phyloP scores from a whole-genome alignment of 2,888 invertebrate genomes.

The Cabera pusaria region DNA sequence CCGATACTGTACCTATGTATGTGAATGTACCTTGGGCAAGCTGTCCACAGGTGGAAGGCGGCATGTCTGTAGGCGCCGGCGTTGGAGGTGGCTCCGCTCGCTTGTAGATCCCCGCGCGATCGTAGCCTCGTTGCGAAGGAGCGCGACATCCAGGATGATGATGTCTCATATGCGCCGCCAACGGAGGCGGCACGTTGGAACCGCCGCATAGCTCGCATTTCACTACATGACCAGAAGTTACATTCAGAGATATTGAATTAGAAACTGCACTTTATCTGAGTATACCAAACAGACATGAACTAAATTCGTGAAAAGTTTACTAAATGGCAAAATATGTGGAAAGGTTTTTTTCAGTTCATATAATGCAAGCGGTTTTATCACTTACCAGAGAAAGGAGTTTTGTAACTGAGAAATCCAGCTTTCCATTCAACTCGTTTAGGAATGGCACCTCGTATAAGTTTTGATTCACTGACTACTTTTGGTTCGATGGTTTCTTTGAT shows the following conservation, averaged over 20 bases:
- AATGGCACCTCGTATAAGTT: conserved; percentile 33
- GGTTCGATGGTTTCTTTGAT: conserved; percentile 56
- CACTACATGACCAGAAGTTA: too few relatives aligned
- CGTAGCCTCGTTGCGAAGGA: conserved; percentile 94
- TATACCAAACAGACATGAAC: too few relatives aligned
- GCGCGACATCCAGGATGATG: conserved; percentile 96
- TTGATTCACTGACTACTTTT: conserved; percentile 3
- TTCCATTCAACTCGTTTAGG: conserved; percentile 59
- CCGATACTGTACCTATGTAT: too few relatives aligned
- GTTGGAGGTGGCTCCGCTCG: conserved; percentile 73
- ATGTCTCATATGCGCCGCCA: conserved; percentile 96
- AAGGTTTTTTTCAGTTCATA: too few relatives aligned
- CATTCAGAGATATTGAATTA: too few relatives aligned
- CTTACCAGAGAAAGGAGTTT: conserved; percentile 57
- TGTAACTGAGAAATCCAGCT: conserved; percentile 34
- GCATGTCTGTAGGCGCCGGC: conserved; percentile 39
- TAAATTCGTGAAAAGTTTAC: too few relatives aligned
- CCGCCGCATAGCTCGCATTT: conserved; percentile 95
- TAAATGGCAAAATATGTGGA: too few relatives aligned
- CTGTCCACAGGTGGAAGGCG: conserved; percentile 57
- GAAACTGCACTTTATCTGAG: too few relatives aligned
- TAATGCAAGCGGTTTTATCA: too few relatives aligned
- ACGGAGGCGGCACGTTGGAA: conserved; percentile 86
- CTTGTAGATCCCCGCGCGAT: conserved; percentile 94
- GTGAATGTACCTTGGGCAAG: conserved; percentile 54